A percentile compares a stretch with the other conserved stretches of the same genome.
Evolutionary conservation across 2,113 vertebrate genomes (phyloP).

Genomic region (Kryptolebias marmoratus): DNA sequence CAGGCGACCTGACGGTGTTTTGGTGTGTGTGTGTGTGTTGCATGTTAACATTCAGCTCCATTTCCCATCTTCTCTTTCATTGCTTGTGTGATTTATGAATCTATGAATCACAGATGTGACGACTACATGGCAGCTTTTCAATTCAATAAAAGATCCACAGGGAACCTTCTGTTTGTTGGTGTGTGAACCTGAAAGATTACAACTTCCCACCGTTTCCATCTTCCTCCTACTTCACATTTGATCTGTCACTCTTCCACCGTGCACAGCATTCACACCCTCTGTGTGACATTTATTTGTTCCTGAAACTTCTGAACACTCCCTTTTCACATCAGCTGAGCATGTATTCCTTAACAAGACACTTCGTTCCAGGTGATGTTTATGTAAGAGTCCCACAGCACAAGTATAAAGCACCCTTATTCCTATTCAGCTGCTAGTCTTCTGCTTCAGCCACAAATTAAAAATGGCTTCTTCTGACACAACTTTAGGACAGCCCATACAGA

Average conservation of each 20-base stretch:
- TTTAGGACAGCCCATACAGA: too few relatives aligned
- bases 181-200: conserved; percentile 17
- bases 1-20: neutral
- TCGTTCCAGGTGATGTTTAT: too few relatives aligned
- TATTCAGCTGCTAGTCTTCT: too few relatives aligned
- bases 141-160: conserved; percentile 6
- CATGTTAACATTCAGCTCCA: conserved; percentile 6
- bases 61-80: conserved; percentile 26
- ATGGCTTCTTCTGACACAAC: too few relatives aligned
- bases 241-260: too few relatives aligned
- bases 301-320: too few relatives aligned
- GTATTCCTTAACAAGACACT: too few relatives aligned
- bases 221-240: neutral
- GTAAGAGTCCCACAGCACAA: too few relatives aligned
- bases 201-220: conserved; percentile 19
- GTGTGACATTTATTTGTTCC: too few relatives aligned
- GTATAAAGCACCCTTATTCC: too few relatives aligned
- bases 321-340: neutral
- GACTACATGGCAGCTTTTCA: conserved; percentile 16
- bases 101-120: conserved; percentile 16
- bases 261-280: too few relatives aligned
- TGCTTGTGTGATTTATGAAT: conserved; percentile 44
- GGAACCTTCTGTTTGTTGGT: neutral
- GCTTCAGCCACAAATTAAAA: too few relatives aligned
- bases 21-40: conserved; percentile 2